phyloP scores from a whole-genome alignment of 2,797 vertebrate species.

The Halcyon chelicuti region DNA sequence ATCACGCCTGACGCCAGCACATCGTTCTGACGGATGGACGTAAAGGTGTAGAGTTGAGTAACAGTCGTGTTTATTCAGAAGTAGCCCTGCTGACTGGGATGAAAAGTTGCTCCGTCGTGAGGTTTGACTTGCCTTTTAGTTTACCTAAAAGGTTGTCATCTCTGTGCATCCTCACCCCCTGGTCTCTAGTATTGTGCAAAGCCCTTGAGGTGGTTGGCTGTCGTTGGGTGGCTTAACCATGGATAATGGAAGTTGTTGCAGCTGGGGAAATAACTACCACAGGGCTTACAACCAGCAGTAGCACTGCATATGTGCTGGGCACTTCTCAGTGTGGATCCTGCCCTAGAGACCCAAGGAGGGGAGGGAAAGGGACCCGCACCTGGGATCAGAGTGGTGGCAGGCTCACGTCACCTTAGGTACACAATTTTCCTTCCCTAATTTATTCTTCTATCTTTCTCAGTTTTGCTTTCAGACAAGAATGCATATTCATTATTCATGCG shows the following conservation, averaged over 20 bases:
- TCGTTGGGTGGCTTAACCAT: accelerated
- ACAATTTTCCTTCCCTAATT: not conserved
- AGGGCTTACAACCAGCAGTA: not conserved
- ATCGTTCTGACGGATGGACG: not conserved
- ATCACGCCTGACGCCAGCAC: not conserved
- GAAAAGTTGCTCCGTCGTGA: not conserved
- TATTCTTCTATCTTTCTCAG: not conserved
- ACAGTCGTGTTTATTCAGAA: not conserved
- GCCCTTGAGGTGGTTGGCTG: not conserved
- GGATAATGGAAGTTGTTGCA: not conserved
- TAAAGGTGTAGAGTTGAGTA: not conserved
- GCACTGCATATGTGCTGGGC: not conserved
- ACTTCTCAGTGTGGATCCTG: not conserved
- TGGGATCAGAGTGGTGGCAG: not conserved
- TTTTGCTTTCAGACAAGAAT: not conserved
- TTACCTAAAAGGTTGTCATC: not conserved
- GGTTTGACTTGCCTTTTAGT: not conserved
- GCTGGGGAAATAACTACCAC: not conserved
- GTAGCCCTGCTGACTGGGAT: not conserved
- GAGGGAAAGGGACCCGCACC: not conserved
- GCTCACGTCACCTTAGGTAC: not conserved
- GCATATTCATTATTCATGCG: not conserved
- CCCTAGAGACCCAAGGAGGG: not conserved
- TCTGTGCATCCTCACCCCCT: accelerated
- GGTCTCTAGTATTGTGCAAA: not conserved